Percentiles rank a stretch among this genome's conserved stretches.
phyloP scores from a whole-genome alignment of 1,140 invertebrate genomes.

The Coptotermes formosanus region DNA sequence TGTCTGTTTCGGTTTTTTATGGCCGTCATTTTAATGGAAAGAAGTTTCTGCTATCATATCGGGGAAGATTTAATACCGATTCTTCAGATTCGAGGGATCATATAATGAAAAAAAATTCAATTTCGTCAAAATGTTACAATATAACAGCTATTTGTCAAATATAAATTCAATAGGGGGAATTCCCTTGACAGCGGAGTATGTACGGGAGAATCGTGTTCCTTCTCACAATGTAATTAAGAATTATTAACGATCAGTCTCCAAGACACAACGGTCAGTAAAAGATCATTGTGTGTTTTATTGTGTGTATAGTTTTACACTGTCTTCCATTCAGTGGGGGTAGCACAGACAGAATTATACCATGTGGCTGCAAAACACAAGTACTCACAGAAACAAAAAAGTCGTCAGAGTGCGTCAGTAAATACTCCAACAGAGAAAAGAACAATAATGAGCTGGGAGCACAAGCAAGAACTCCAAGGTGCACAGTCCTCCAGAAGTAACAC shows the following conservation, averaged over 20 bases:
- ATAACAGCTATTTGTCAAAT: slow-evolving; percentile 18
- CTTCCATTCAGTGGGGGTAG: too few relatives aligned
- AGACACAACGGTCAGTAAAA: background rate
- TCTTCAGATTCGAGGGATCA: slow-evolving; percentile 12
- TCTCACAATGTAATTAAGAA: slow-evolving; percentile 1
- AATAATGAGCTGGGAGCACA: too few relatives aligned
- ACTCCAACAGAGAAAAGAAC: too few relatives aligned
- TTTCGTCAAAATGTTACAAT: background rate
- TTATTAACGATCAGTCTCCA: background rate
- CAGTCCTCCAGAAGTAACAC: too few relatives aligned
- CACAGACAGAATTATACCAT: too few relatives aligned
- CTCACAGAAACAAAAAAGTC: too few relatives aligned
- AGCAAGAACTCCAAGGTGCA: too few relatives aligned
- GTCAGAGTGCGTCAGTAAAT: too few relatives aligned
- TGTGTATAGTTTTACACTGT: too few relatives aligned
- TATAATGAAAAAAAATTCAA: slow-evolving; percentile 15
- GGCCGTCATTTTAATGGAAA: slow-evolving; percentile 11
- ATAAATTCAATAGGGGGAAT: slow-evolving; percentile 15
- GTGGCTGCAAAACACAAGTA: too few relatives aligned
- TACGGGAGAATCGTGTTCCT: background rate
- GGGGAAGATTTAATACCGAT: slow-evolving; percentile 7
- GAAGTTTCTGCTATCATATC: background rate
- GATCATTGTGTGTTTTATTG: too few relatives aligned
- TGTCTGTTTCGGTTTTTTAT: slow-evolving; percentile 12
- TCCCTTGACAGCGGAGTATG: background rate